These are phyloP conservation scores for Callorhinus ursinus DNA, from an alignment of 2,113 vertebrate genomes.

Conservation along the genomic window DNA sequence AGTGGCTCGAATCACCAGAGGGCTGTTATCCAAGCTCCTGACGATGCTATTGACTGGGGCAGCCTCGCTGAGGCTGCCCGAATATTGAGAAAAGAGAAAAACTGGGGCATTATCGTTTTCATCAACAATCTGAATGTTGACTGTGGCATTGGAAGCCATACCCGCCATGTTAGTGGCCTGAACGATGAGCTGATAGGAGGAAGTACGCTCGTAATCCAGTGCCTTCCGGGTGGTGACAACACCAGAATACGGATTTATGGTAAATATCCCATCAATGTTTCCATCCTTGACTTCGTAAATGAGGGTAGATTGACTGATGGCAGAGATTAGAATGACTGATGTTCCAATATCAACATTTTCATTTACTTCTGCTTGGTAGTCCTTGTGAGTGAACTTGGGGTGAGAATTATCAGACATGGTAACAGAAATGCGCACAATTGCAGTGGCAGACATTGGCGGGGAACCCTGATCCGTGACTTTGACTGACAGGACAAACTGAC, in stretches of 20 bases:
- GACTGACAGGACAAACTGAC: conserved; percentile 95
- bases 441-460: conserved; percentile 92
- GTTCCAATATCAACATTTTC: conserved; percentile 94
- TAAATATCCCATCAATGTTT: conserved; percentile 89
- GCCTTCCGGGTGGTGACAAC: conserved; percentile 92
- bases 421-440: conserved; percentile 93
- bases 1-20: conserved; percentile 93
- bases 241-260: conserved; percentile 97
- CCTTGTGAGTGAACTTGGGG: conserved; percentile 94
- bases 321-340: conserved; percentile 92
- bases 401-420: conserved; percentile 95
- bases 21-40: conserved; percentile 88
- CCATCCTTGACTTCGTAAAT: conserved; percentile 95
- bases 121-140: conserved; percentile 93
- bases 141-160: conserved; percentile 93
- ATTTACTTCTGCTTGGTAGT: conserved; percentile 94
- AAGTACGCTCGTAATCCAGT: conserved; percentile 91
- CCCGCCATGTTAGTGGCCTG: conserved; percentile 98
- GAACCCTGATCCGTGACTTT: conserved; percentile 93
- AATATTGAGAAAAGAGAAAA: conserved; percentile 93
- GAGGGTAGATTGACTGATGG: conserved; percentile 95
- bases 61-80: conserved; percentile 94
- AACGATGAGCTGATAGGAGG: conserved; percentile 91
- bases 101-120: conserved; percentile 96
- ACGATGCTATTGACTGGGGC: conserved; percentile 95